Base-by-base conservation (phyloP, 2,888 invertebrate species). In the Endomychus coccineus region DNA sequence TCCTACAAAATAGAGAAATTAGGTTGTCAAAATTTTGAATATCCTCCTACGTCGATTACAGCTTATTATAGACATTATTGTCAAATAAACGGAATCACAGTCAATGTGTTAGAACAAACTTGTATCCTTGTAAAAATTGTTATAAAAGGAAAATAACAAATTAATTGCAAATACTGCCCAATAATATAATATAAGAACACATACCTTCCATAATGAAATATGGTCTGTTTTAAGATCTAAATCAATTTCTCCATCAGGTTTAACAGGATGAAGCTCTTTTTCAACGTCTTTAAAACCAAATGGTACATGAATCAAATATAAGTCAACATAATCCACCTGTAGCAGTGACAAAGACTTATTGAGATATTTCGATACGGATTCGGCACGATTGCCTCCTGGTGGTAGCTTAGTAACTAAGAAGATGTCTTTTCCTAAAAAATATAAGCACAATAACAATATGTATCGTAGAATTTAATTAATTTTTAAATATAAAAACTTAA, bases 371-470 rank as follows among this genome's bases (percentile, higher is more conserved):
- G 75, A 71, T 4, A 85, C 79, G 21, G 71, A 66, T 24, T 75
- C 74, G 0, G 83, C 74, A 1, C 74, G 69, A 54, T 62, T 58
- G 69, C 80, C 78, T 50, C 71, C 66, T 10, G 78, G 75, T 12
- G 81, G 78, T 47, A 89, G 71, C 66, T 91, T 91, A 7, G 89
- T 86, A 9, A 83, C 83, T 31, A 91, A 71, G 58, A 86, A 91
- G 0, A 91, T 64, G 29, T 91, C 85, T 49, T 84, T 81, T 46
- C 90, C 74, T 61, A 27, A 2, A 43, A 40, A 39, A 23, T n/a
- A 1, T 9, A 34, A 15, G 2, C 2, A 24, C 15, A 19, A 7
- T 19, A 19, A 7, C 7, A 19, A 19, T 7, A n/a, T n/a, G n/a
- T n/a, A n/a, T n/a, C n/a, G n/a, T n/a, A n/a, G n/a, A n/a, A n/a